Conservation (phyloP, 2,113 vertebrate species). For the Formicarius rufipectus region DNA sequence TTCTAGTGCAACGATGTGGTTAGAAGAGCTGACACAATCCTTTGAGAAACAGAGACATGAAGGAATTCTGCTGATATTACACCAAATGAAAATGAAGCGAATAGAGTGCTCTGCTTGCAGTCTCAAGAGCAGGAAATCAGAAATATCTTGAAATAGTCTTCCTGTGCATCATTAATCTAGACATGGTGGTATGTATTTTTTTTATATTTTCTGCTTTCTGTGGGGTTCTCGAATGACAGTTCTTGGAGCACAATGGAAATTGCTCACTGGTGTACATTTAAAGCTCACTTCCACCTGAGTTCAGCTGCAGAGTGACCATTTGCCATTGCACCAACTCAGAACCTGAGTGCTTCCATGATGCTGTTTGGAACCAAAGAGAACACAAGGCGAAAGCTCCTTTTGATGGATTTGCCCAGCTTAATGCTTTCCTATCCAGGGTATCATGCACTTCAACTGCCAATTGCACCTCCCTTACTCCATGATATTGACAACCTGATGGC, state of each 20-base stretch:
- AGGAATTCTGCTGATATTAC: background rate
- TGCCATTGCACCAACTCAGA: background rate
- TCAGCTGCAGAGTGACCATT: rapidly evolving
- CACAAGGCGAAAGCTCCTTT: background rate
- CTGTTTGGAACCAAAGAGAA: background rate
- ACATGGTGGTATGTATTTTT: background rate
- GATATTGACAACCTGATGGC: background rate
- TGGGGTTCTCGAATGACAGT: background rate
- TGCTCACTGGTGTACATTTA: background rate
- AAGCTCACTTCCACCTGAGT: background rate
- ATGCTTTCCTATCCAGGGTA: background rate
- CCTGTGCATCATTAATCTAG: background rate
- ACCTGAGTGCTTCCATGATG: background rate
- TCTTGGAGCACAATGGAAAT: background rate
- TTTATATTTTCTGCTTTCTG: background rate
- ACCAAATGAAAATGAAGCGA: background rate
- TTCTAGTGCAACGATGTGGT: background rate
- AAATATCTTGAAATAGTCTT: background rate
- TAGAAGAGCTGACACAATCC: constrained; percentile 16
- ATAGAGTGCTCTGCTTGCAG: background rate
- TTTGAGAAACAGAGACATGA: background rate
- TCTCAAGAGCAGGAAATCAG: background rate
- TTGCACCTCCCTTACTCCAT: background rate
- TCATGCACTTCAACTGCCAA: background rate
- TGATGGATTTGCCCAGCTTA: background rate